These are phyloP conservation scores for Struthidea cinerea DNA, from an alignment of 2,113 vertebrate species.

Conservation along the genomic window DNA sequence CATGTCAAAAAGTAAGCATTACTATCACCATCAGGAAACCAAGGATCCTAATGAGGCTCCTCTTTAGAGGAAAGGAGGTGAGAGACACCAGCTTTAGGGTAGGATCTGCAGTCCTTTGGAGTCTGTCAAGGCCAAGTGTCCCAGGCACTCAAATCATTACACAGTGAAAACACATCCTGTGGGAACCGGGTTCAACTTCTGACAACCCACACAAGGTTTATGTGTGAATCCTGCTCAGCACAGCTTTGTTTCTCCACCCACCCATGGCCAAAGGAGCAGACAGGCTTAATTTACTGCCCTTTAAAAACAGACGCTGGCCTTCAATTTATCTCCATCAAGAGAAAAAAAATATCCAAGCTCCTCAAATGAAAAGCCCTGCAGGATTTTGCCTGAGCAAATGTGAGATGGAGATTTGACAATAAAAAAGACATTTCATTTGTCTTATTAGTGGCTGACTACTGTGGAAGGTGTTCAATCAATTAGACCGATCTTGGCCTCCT, in stretches of 20 bases:
- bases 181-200: background rate
- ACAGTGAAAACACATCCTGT: background rate
- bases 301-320: constrained; percentile 66
- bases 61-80: background rate
- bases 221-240: background rate
- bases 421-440: constrained; percentile 72
- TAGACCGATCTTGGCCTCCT: constrained; percentile 53
- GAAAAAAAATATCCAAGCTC: constrained; percentile 26
- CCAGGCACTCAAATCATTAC: background rate
- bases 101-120: background rate
- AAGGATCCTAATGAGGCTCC: background rate
- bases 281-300: constrained; percentile 44
- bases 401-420: constrained; percentile 54
- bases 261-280: background rate
- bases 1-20: background rate
- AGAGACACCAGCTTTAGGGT: background rate
- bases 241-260: background rate
- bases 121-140: background rate
- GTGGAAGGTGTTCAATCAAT: constrained; percentile 71
- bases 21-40: background rate
- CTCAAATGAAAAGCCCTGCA: constrained; percentile 44
- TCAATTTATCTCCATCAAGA: constrained; percentile 60
- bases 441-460: constrained; percentile 73
- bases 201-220: background rate
- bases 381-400: constrained; percentile 57